Percentiles rank a stretch among this genome's conserved stretches.
phyloP scores from a whole-genome alignment of 2,797 vertebrate genomes.

The Mus caroli region DNA sequence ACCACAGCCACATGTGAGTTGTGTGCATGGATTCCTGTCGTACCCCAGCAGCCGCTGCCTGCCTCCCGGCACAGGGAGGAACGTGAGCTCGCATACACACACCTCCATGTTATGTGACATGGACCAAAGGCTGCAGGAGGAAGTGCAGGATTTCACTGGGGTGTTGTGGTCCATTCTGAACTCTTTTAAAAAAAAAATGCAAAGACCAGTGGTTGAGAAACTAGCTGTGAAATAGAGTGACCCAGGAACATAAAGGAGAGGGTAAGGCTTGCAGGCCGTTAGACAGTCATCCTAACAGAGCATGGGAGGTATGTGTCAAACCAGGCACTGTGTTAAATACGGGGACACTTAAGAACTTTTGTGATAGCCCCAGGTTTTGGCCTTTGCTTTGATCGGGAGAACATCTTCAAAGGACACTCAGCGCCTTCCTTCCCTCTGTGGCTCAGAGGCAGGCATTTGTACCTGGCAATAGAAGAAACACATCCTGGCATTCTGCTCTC shows the following conservation, averaged over 20 bases:
- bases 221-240: not conserved
- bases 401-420: not conserved
- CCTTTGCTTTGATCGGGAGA: not conserved
- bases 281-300: not conserved
- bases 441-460: not conserved
- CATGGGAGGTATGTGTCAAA: not conserved
- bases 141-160: not conserved
- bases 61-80: not conserved
- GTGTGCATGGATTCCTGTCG: rapidly evolving
- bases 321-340: not conserved
- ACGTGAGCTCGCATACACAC: rapidly evolving
- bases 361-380: not conserved
- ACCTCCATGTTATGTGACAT: not conserved
- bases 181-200: not conserved
- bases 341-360: not conserved
- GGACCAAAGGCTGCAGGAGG: not conserved
- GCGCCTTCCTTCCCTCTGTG: not conserved
- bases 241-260: not conserved
- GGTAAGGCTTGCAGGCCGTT: not conserved
- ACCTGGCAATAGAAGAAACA: not conserved
- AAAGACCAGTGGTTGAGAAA: not conserved
- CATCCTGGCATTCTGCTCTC: slow-evolving; percentile 7
- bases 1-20: slow-evolving; percentile 96
- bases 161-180: not conserved
- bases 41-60: not conserved